These are phyloP conservation scores for Pedionomus torquatus DNA, from an alignment of 2,113 vertebrate genomes.

Conservation along the genomic window DNA sequence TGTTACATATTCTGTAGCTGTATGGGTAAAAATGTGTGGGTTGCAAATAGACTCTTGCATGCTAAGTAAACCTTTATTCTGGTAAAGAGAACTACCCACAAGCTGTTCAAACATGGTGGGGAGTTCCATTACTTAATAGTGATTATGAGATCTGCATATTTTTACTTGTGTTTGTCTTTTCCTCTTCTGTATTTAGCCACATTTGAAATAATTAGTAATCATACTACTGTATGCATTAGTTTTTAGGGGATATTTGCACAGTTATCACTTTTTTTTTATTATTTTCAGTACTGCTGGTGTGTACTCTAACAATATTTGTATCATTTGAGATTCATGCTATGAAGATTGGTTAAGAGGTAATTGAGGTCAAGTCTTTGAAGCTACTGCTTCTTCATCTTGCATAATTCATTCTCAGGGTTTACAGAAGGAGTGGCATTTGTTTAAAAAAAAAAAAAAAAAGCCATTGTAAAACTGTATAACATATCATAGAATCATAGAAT, in stretches of 20 bases:
- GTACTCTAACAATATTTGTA: neutral
- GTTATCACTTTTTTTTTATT: neutral
- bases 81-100: neutral
- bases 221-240: neutral
- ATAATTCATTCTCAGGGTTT: neutral
- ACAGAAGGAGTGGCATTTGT: neutral
- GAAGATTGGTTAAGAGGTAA: neutral
- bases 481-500: neutral
- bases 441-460: neutral
- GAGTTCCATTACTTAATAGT: neutral
- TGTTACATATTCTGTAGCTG: neutral
- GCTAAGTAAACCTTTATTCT: neutral
- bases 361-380: neutral
- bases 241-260: neutral
- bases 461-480: neutral
- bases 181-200: neutral
- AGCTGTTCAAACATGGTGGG: neutral
- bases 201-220: neutral
- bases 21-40: neutral
- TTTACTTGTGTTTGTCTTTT: neutral
- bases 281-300: neutral
- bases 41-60: neutral
- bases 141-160: neutral
- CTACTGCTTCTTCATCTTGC: neutral
- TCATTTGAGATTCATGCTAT: neutral